Evolutionary conservation across 2,888 invertebrate genomes (phyloP).

Genomic region (Arrhopalites spinosus): DNA sequence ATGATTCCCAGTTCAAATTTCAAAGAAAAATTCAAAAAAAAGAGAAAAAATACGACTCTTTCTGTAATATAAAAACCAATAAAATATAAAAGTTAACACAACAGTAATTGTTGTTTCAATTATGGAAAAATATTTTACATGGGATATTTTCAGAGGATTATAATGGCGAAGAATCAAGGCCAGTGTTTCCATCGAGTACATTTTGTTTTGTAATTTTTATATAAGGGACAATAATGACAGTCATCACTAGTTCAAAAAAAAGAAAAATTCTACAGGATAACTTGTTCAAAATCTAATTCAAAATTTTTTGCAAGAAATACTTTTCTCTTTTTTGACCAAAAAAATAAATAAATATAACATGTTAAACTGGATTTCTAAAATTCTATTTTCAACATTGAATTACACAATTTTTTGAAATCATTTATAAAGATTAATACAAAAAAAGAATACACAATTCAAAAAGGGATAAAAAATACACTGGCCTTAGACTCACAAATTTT

Average conservation of each 20-base stretch:
- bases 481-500: constrained; percentile 51
- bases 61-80: constrained; percentile 4
- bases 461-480: constrained; percentile 50
- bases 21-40: constrained; percentile 16
- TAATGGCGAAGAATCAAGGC: constrained; percentile 52
- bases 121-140: constrained; percentile 3
- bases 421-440: constrained; percentile 5
- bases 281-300: no score
- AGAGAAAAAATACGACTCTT: constrained; percentile 9
- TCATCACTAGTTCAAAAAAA: no score
- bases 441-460: constrained; percentile 18
- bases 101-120: background rate
- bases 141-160: constrained; percentile 42
- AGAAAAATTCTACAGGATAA: no score
- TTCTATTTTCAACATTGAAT: no score
- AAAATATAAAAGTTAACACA: constrained; percentile 9
- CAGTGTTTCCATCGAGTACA: constrained; percentile 54
- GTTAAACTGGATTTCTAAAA: no score
- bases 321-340: background rate
- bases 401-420: no score
- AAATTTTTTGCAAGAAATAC: no score
- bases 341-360: no score
- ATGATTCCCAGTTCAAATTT: constrained; percentile 6
- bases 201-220: background rate
- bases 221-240: background rate